A percentile compares a stretch with the other conserved stretches of the same genome.
Evolutionary conservation across 1,140 invertebrate genomes (phyloP).

Genomic region (Leguminivora glycinivorella): DNA sequence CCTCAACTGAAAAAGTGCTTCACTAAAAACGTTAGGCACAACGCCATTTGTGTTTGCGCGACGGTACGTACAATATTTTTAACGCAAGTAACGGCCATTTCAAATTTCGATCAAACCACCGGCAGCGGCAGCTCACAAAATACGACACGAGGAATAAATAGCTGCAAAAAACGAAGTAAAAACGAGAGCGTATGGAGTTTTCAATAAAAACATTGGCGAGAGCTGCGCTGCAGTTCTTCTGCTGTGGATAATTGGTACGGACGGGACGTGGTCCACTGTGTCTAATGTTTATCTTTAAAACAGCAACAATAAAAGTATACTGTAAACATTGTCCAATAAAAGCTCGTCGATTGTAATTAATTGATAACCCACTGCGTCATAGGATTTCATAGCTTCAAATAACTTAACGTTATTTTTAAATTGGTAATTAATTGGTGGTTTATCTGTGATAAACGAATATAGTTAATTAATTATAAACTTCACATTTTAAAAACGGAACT

Average conservation of each 20-base stretch:
- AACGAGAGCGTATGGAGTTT: constrained; percentile 52
- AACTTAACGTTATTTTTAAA: not conserved
- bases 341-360: not conserved
- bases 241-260: not conserved
- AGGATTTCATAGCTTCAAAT: not conserved
- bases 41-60: constrained; percentile 13
- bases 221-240: constrained; percentile 59
- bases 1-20: constrained; percentile 12
- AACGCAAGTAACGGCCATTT: constrained; percentile 15
- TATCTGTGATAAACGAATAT: constrained; percentile 35
- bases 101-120: constrained; percentile 27
- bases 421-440: too few species aligned
- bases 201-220: constrained; percentile 63
- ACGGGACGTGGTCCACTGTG: not conserved
- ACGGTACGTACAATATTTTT: constrained; percentile 6
- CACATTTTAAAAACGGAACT: constrained; percentile 37
- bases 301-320: not conserved
- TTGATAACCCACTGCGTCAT: not conserved
- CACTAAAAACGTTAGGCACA: not conserved
- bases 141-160: constrained; percentile 39
- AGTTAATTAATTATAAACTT: constrained; percentile 47
- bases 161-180: constrained; percentile 48
- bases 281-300: not conserved
- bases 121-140: constrained; percentile 29
- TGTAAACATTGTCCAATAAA: not conserved